Evolutionary conservation across 2,888 invertebrate species (phyloP).

Genomic region (Melanchra persicariae): DNA sequence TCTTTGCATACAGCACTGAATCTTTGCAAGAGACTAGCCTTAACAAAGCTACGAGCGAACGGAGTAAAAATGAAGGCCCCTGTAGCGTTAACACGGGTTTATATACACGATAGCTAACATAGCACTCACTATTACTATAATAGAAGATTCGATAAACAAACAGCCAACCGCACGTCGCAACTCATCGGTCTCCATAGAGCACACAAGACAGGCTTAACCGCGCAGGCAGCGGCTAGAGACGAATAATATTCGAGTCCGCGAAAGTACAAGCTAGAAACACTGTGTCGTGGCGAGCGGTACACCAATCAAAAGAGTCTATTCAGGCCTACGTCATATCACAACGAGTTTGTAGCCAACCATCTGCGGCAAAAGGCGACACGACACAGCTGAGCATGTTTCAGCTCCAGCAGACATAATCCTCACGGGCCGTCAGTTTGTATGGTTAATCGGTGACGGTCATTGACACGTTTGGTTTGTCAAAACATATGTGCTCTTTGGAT

Average conservation of each 20-base stretch:
- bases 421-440: neutral
- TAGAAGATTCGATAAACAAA: slow-evolving; percentile 34
- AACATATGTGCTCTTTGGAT: neutral
- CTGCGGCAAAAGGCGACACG: no score
- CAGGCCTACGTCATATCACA: no score
- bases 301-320: no score
- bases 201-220: neutral
- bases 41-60: slow-evolving; percentile 41
- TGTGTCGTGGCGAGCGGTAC: no score
- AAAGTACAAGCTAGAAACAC: neutral
- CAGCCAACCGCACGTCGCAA: slow-evolving; percentile 8
- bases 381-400: neutral
- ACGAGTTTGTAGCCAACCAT: no score
- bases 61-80: slow-evolving; percentile 37
- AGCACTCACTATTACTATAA: slow-evolving; percentile 34
- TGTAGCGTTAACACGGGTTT: slow-evolving; percentile 45
- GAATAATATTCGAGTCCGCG: neutral
- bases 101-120: slow-evolving; percentile 40
- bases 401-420: neutral
- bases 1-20: slow-evolving; percentile 26
- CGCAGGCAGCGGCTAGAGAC: neutral
- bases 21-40: slow-evolving; percentile 19
- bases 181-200: slow-evolving; percentile 2
- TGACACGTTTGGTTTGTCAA: neutral
- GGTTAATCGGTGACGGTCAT: no score